These are phyloP conservation scores for Lysandra bellargus DNA, from an alignment of 2,888 invertebrate species.

Conservation along the genomic window DNA sequence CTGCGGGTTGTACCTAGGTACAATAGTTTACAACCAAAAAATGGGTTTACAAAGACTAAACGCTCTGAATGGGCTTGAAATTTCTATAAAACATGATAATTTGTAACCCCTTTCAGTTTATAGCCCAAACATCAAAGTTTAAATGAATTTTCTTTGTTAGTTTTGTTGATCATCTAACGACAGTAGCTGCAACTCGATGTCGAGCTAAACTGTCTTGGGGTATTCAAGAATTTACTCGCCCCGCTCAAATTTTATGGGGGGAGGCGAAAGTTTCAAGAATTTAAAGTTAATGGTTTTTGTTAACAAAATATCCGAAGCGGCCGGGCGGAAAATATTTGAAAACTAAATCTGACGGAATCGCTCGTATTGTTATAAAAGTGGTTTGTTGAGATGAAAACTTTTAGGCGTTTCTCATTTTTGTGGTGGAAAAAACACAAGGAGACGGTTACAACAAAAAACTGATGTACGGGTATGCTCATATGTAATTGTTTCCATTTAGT, in stretches of 20 bases:
- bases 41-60: not conserved
- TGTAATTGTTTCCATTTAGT: no score
- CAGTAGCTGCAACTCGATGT: not conserved
- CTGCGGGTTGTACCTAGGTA: no score
- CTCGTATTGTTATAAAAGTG: not conserved
- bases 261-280: not conserved
- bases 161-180: not conserved
- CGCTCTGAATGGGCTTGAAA: not conserved
- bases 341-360: not conserved
- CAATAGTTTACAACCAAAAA: not conserved
- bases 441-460: no score
- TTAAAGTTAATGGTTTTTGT: slow-evolving; percentile 17
- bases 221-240: not conserved
- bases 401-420: not conserved
- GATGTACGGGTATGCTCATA: no score
- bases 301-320: not conserved
- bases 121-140: not conserved
- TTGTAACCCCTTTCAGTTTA: not conserved
- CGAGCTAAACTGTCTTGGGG: not conserved
- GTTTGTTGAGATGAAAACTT: not conserved
- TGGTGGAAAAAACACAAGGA: no score
- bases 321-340: not conserved
- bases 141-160: slow-evolving; percentile 9
- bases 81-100: not conserved
- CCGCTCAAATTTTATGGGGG: not conserved